These are phyloP conservation scores for Eulimnadia texana DNA, from an alignment of 1,140 invertebrate species.

Conservation along the genomic window DNA sequence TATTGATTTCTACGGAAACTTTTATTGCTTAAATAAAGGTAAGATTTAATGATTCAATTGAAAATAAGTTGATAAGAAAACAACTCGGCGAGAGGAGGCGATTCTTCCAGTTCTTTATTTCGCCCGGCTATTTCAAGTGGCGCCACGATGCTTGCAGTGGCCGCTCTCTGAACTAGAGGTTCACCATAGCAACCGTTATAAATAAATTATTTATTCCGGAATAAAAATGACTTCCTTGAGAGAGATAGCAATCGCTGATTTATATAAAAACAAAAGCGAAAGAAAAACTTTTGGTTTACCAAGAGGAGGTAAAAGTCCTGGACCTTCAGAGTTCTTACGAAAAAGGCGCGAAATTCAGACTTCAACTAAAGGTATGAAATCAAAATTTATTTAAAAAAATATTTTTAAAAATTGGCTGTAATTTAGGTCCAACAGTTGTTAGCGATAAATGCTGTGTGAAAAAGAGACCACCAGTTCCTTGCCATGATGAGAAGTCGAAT, in stretches of 20 bases:
- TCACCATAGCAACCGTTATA: neutral
- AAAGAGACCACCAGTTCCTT: constrained; percentile 4
- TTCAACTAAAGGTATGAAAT: neutral
- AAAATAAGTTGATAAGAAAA: neutral
- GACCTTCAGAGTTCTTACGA: neutral
- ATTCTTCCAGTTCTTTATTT: neutral
- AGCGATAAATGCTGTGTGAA: neutral
- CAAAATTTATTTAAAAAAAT: too few species aligned
- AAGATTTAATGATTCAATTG: neutral
- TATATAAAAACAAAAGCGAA: neutral
- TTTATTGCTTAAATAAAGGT: neutral
- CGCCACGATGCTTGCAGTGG: constrained; percentile 6
- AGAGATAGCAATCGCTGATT: neutral
- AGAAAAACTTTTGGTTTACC: neutral
- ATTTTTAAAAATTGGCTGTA: too few species aligned
- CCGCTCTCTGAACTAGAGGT: neutral
- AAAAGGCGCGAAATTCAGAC: neutral
- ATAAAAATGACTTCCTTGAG: too few species aligned
- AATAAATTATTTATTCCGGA: too few species aligned
- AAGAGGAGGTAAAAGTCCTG: neutral
- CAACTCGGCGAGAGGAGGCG: neutral
- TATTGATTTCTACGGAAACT: neutral
- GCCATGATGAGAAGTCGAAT: neutral
- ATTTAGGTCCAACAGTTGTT: neutral
- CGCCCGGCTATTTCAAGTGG: neutral